These are phyloP conservation scores for Callinectes sapidus DNA, from an alignment of 2,888 invertebrate genomes.

Conservation along the genomic window DNA sequence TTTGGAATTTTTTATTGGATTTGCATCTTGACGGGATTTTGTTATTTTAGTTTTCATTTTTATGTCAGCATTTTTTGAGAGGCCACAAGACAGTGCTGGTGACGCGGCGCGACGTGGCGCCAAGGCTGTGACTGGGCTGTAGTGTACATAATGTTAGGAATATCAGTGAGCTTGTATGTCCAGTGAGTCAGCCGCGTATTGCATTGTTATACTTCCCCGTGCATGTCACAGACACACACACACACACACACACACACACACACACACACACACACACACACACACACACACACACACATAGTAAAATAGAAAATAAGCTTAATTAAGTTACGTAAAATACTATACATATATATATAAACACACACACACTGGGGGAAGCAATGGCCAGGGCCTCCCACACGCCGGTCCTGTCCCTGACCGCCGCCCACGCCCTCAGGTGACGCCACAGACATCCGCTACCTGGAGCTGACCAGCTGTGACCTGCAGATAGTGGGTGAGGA, in stretches of 20 bases:
- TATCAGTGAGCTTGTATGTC: neutral
- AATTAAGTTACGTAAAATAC: too few species aligned
- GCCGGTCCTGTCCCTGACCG: neutral
- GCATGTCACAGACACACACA: conserved; percentile 4
- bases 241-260: conserved; percentile 36
- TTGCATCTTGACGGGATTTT: neutral
- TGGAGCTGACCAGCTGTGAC: conserved; percentile 89
- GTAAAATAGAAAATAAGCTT: too few species aligned
- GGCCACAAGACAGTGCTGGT: neutral
- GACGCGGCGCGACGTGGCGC: neutral
- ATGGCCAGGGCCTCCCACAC: neutral
- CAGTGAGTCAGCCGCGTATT: neutral
- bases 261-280: conserved; percentile 33
- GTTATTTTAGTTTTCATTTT: neutral
- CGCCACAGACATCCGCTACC: conserved; percentile 92
- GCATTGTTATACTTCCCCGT: neutral
- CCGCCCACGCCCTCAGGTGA: conserved; percentile 80
- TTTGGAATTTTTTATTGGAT: neutral
- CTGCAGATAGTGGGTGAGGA: conserved; percentile 95
- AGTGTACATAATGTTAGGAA: neutral
- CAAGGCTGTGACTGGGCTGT: too few species aligned
- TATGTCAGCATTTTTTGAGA: neutral
- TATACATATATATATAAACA: neutral
- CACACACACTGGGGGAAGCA: conserved; percentile 4
- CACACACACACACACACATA: neutral